Percentiles rank a stretch among this genome's conserved stretches.
These are phyloP conservation scores for Ictalurus furcatus DNA, from an alignment of 2,113 vertebrate genomes.

Conservation along the genomic window DNA sequence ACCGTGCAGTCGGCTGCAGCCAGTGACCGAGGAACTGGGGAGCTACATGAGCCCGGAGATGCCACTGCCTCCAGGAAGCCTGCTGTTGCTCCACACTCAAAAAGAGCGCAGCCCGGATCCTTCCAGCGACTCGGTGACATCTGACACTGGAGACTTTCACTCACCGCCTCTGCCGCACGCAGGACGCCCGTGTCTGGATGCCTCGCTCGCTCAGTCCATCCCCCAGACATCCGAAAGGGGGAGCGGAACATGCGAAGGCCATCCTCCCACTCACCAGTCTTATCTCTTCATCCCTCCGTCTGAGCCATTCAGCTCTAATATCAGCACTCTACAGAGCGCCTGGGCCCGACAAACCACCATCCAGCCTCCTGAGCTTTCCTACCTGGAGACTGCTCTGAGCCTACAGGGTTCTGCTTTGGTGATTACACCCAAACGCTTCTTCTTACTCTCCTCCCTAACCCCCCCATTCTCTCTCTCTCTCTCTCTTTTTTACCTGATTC, in stretches of 20 bases:
- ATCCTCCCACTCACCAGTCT: slow-evolving; percentile 72
- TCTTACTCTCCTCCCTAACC: slow-evolving; percentile 50
- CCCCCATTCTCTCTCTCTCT: not conserved
- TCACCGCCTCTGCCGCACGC: slow-evolving; percentile 75
- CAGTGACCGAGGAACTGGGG: slow-evolving; percentile 90
- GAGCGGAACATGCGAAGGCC: slow-evolving; percentile 63
- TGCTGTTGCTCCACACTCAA: slow-evolving; percentile 76
- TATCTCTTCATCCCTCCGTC: slow-evolving; percentile 70
- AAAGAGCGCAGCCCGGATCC: slow-evolving; percentile 88
- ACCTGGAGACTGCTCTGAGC: slow-evolving; percentile 70
- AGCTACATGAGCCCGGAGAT: slow-evolving; percentile 78
- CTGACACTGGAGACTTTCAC: slow-evolving; percentile 87
- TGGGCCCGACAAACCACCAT: slow-evolving; percentile 69
- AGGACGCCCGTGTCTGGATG: slow-evolving; percentile 57
- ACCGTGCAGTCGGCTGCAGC: slow-evolving; percentile 82
- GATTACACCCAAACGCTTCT: slow-evolving; percentile 62
- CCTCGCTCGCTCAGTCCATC: slow-evolving; percentile 73
- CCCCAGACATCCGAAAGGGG: slow-evolving; percentile 61
- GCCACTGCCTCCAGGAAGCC: slow-evolving; percentile 77
- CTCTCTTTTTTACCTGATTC: slow-evolving; percentile 52
- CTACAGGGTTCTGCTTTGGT: slow-evolving; percentile 74
- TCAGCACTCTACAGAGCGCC: slow-evolving; percentile 66
- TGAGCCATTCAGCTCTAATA: slow-evolving; percentile 62
- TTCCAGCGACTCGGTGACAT: slow-evolving; percentile 91
- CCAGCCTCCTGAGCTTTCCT: slow-evolving; percentile 67